Evolutionary conservation across 2,888 invertebrate genomes (phyloP).

Genomic region (Xestobium rufovillosum): DNA sequence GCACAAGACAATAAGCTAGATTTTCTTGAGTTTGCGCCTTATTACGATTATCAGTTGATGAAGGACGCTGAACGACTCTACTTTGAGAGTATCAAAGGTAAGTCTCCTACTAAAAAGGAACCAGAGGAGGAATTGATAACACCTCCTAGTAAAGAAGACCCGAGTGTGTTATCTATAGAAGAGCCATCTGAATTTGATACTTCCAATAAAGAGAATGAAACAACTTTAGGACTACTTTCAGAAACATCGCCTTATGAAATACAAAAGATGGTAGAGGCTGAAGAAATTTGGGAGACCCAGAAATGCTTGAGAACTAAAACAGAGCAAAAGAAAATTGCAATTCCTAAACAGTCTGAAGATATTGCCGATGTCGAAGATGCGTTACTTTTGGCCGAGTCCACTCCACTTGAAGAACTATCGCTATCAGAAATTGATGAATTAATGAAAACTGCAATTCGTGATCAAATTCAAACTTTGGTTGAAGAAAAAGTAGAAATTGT

Average conservation of each 20-base stretch:
- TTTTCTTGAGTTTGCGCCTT: not conserved
- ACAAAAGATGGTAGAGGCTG: not conserved
- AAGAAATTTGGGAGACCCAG: not conserved
- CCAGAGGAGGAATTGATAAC: not conserved
- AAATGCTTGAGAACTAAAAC: conserved; percentile 2
- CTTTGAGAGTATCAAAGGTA: not conserved
- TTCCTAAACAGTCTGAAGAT: too few species aligned
- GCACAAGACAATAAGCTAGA: not conserved
- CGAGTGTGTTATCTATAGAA: too few species aligned
- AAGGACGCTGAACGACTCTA: conserved; percentile 1
- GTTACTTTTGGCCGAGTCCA: too few species aligned
- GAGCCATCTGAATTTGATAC: not conserved
- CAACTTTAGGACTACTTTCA: not conserved
- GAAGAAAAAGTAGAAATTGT: conserved; percentile 1
- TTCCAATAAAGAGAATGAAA: conserved; percentile 2
- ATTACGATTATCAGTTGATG: conserved; percentile 3
- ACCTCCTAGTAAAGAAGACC: too few species aligned
- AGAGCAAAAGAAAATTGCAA: not conserved
- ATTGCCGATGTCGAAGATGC: too few species aligned
- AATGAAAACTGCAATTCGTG: not conserved
- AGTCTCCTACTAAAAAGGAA: not conserved
- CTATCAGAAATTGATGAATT: too few species aligned
- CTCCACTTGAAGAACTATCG: too few species aligned
- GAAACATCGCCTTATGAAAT: not conserved
- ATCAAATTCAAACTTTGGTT: conserved; percentile 1